phyloP scores from a whole-genome alignment of 2,113 vertebrate genomes.

The Lepisosteus osseus region DNA sequence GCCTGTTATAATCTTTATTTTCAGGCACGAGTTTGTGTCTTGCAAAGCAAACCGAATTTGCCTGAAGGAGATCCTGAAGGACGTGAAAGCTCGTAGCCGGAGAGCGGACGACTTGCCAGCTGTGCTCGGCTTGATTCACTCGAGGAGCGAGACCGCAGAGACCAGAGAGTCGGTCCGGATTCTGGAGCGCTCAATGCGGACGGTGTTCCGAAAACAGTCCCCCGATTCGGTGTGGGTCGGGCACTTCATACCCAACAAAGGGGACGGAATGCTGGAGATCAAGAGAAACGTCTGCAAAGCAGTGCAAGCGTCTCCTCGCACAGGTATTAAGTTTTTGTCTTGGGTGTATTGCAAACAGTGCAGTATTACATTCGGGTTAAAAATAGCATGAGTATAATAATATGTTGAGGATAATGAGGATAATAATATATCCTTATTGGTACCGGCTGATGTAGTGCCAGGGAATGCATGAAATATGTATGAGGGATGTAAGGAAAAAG shows the following conservation, averaged over 20 bases:
- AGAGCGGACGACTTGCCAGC: constrained; percentile 41
- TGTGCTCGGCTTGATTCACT: constrained; percentile 59
- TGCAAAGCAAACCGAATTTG: constrained; percentile 23
- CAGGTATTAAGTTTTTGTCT: constrained; percentile 21
- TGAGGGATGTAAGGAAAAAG: constrained; percentile 8
- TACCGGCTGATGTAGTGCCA: constrained; percentile 32
- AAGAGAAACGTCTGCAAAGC: constrained; percentile 57
- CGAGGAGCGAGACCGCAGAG: constrained; percentile 33
- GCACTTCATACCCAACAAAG: constrained; percentile 47
- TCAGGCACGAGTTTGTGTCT: constrained; percentile 54
- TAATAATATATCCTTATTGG: background rate
- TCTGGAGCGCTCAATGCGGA: constrained; percentile 50
- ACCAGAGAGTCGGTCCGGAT: constrained; percentile 33
- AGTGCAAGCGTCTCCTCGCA: constrained; percentile 43
- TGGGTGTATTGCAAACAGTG: too few species aligned
- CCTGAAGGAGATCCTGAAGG: constrained; percentile 61
- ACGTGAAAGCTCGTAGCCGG: constrained; percentile 55
- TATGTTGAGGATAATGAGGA: background rate
- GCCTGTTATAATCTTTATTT: constrained; percentile 58
- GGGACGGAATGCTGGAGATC: constrained; percentile 41
- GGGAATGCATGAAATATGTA: constrained; percentile 36
- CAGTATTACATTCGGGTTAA: background rate
- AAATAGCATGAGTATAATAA: constrained; percentile 46
- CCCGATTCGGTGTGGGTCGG: constrained; percentile 59
- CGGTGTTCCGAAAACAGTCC: constrained; percentile 56